Evolutionary conservation across 2,113 vertebrate species (phyloP), one percentile per base, ranked within the genome.

Genomic region (Ariopsis seemanni): DNA sequence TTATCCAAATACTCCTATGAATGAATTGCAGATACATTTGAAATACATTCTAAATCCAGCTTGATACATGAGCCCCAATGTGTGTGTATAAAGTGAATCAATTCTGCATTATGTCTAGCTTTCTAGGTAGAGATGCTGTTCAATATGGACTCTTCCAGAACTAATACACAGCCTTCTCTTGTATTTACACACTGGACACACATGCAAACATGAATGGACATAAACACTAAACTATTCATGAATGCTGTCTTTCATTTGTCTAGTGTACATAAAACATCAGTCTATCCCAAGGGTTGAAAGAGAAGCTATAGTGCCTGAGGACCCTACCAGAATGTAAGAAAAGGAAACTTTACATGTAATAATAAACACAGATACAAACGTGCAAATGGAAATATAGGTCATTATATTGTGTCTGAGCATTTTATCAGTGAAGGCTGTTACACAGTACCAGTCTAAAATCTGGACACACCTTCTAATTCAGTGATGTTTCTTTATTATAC

Each of bases 171-270:
- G 25, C 50, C 9, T n/a, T 53, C 74, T n/a, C 74, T 53, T 69
- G 1, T 2, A 69, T 67, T 22, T 52, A 25, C 1, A 78, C 5
- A 58, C n/a, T n/a, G 17, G 53, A 57, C 53, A 80, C 17, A 18
- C 48, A 75, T 50, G 52, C 22, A 77, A 48, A 52, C 9, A 14
- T 77, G 79, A 75, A 22, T 53, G 60, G 89, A 82, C 27, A 48
- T 84, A 79, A 74, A n/a, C 42, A 90, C 27, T 86, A 22, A 93
- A 93, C 92, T 93, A 93, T 93, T 92, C 86, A 93, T 91, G 72
- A 83, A 80, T 80, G 55, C 42, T 81, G 69, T 58, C 82, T 88
- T 42, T 58, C 92, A 80, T 92, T 85, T 84, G 72, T 87, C 2
- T 71, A 84, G 84, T 88, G 53, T 82, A 50, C 7, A 53, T 90